phyloP scores from a whole-genome alignment of 2,113 vertebrate species.

The Dinomys branickii region DNA sequence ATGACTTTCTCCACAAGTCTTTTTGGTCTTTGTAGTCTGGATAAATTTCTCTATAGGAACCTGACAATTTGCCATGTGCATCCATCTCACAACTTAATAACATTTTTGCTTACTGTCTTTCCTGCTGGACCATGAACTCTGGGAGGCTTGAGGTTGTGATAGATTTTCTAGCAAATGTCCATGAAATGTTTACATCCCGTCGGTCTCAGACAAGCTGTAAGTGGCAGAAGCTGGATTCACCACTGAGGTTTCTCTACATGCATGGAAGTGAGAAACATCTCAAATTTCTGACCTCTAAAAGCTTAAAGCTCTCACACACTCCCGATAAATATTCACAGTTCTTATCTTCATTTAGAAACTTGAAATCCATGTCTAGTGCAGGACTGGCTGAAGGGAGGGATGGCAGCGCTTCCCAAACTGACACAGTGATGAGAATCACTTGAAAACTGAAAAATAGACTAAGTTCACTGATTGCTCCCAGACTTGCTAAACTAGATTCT shows the following conservation, averaged over 20 bases:
- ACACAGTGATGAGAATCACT: background rate
- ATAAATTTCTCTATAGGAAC: background rate
- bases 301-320: background rate
- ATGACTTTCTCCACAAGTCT: background rate
- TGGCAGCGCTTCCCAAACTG: background rate
- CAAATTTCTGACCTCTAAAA: background rate
- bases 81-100: background rate
- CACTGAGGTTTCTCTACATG: background rate
- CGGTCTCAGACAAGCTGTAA: background rate
- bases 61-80: background rate
- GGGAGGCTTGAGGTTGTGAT: fast-evolving
- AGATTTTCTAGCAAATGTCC: background rate
- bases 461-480: background rate
- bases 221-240: background rate
- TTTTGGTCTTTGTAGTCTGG: background rate
- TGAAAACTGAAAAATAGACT: background rate
- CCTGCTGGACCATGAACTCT: background rate
- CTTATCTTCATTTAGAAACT: background rate
- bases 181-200: background rate
- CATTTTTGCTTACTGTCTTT: background rate
- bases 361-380: background rate
- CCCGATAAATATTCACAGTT: background rate
- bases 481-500: background rate
- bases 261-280: background rate
- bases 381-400: background rate